Evolutionary conservation across 2,888 invertebrate species (phyloP), one percentile per base, ranked within the genome.

Genomic region (Xylocampa areola): DNA sequence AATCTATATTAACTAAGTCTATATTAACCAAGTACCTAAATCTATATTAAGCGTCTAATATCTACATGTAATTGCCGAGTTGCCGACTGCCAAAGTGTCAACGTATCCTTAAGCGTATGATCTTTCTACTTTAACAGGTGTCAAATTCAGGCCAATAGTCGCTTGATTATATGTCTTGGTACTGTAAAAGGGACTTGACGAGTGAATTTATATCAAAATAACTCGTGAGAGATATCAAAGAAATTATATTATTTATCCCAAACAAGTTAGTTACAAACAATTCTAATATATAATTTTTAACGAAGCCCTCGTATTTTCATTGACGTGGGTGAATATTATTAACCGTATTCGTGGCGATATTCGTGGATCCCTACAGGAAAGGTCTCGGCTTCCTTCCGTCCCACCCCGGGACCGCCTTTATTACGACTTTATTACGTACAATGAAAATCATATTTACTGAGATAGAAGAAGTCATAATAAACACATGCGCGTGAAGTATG

Each of bases 381-480:
- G 89, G 90, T 81, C 87, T 83, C 73, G 74, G 81, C 75, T 86
- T 87, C 86, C 89, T 88, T 88, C 89, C 89, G 87, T 85, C 86
- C 86, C 86, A 73, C 69, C 67, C 73, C 73, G 68, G 53, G 77
- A 71, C 76, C 78, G 78, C 79, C 78, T 79, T 86, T 87, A 86
- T 90, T 88, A 86, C 78, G 82, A 86, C 89, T 90, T 90, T 89
- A 91, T 89, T 90, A 88, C 85, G 73, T 72, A 89, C 87, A 90
- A 88, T 90, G 87, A 87, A 87, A 89, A 89, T 89, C 89, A 89
- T 91, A 90, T 89, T 89, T 88, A 88, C 87, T 77, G 70, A 82
- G 81, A 84, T 81, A 85, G 81, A 84, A 85, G 85, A 85, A 83
- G 82, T 81, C 87, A 84, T 88, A 88, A 90, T 87, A 90, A 89